phyloP scores from a whole-genome alignment of 37 sponge, comb jelly and placozoan genomes.

The Oscarella lobularis region DNA sequence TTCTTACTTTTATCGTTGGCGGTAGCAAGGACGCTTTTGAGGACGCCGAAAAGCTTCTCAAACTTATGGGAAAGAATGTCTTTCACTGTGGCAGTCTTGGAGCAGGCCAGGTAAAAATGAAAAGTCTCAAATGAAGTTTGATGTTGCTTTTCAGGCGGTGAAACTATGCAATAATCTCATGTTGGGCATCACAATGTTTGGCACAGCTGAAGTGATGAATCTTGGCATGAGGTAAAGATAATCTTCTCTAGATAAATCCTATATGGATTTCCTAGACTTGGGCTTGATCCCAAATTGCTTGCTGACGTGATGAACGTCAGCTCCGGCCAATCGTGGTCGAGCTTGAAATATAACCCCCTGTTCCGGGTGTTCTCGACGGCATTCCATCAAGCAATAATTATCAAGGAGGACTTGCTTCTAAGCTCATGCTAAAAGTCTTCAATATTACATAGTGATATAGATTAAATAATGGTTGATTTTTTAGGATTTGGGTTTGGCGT shows the following conservation, averaged over 20 bases:
- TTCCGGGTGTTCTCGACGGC: slow-evolving; percentile 88
- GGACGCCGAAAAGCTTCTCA: slow-evolving; percentile 56
- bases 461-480: slow-evolving; percentile 10
- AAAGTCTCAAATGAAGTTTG: too few relatives aligned
- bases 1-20: slow-evolving; percentile 93
- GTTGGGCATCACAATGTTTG: slow-evolving; percentile 86
- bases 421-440: slow-evolving; percentile 53
- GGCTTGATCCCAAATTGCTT: slow-evolving; percentile 74
- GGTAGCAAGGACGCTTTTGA: slow-evolving; percentile 51
- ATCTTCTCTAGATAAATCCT: too few relatives aligned
- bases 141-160: slow-evolving; percentile 47
- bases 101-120: slow-evolving; percentile 37
- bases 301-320: slow-evolving; percentile 72
- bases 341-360: slow-evolving; percentile 88
- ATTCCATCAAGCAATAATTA: slow-evolving; percentile 83
- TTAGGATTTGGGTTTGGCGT: slow-evolving; percentile 82
- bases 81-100: slow-evolving; percentile 84
- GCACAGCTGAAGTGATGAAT: slow-evolving; percentile 80
- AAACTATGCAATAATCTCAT: slow-evolving; percentile 99
- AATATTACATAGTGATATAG: neutral
- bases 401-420: slow-evolving; percentile 88
- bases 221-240: slow-evolving; percentile 62
- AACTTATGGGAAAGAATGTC: slow-evolving; percentile 88
- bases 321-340: slow-evolving; percentile 78
- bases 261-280: slow-evolving; percentile 67